Percentiles rank a stretch among this genome's conserved stretches.
phyloP scores from a whole-genome alignment of 2,113 vertebrate genomes.

The Donacobius atricapilla region DNA sequence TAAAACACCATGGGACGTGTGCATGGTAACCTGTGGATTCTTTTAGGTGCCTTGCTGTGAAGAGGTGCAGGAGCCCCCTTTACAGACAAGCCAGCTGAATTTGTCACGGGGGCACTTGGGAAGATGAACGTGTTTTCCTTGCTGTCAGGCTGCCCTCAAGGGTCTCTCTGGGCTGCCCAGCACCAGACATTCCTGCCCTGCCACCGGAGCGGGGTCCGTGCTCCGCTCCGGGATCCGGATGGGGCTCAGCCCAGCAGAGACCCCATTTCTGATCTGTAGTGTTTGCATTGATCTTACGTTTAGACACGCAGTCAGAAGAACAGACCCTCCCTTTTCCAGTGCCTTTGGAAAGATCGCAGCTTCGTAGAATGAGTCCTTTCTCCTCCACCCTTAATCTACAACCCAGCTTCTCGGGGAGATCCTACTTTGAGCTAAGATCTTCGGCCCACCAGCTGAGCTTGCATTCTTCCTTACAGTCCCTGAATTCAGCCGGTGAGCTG shows the following conservation, averaged over 20 bases:
- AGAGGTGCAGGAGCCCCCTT: background rate
- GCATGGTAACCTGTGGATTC: background rate
- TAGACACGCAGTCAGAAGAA: conserved; percentile 81
- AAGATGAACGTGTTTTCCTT: background rate
- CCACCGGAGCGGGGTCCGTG: background rate
- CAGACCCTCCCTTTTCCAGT: conserved; percentile 80
- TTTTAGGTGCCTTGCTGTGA: background rate
- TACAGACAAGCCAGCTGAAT: background rate
- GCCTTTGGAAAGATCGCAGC: conserved; percentile 82
- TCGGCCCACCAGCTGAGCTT: conserved; percentile 81
- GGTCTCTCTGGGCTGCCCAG: background rate
- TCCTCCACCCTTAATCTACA: conserved; percentile 82
- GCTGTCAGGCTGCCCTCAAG: background rate
- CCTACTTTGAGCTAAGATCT: conserved; percentile 81
- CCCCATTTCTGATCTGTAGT: conserved; percentile 65
- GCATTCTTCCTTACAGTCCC: conserved; percentile 80
- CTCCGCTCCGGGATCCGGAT: background rate
- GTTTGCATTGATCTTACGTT: conserved; percentile 78
- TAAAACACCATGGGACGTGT: background rate
- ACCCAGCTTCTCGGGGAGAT: conserved; percentile 78
- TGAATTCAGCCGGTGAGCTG: conserved; percentile 79
- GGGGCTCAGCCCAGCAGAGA: background rate
- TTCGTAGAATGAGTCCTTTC: conserved; percentile 80
- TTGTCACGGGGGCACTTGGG: background rate
- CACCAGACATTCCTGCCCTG: background rate